Conservation (phyloP, 2,113 vertebrate genomes). For the Corvus hawaiiensis region DNA sequence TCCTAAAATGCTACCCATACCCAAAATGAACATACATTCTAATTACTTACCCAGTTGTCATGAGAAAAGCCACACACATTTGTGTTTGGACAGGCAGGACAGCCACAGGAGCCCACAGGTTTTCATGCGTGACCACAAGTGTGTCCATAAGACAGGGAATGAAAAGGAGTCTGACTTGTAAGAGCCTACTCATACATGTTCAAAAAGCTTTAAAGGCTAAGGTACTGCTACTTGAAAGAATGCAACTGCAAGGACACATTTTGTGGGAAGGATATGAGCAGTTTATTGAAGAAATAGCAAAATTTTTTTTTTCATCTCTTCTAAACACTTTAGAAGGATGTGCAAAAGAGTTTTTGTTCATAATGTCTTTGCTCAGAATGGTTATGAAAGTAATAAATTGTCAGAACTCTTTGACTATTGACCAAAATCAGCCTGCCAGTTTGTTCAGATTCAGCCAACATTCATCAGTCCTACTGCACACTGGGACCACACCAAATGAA, state of each 20-base stretch:
- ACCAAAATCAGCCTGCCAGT: not conserved
- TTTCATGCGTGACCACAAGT: not conserved
- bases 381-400: not conserved
- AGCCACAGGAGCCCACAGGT: not conserved
- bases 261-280: not conserved
- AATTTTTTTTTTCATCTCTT: not conserved
- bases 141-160: not conserved
- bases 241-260: not conserved
- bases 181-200: not conserved
- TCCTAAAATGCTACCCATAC: not conserved
- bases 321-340: not conserved
- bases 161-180: not conserved
- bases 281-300: not conserved
- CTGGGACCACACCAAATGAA: not conserved
- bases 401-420: not conserved
- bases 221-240: not conserved
- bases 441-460: not conserved
- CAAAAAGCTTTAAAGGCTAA: not conserved
- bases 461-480: not conserved
- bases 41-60: not conserved
- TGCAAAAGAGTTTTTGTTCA: not conserved
- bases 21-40: not conserved
- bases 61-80: not conserved
- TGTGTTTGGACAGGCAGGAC: not conserved
- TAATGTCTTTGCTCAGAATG: not conserved